A percentile compares a stretch with the other conserved stretches of the same genome.
phyloP scores from a whole-genome alignment of 2,797 vertebrate species.

The Crossoptilon crossoptilon region DNA sequence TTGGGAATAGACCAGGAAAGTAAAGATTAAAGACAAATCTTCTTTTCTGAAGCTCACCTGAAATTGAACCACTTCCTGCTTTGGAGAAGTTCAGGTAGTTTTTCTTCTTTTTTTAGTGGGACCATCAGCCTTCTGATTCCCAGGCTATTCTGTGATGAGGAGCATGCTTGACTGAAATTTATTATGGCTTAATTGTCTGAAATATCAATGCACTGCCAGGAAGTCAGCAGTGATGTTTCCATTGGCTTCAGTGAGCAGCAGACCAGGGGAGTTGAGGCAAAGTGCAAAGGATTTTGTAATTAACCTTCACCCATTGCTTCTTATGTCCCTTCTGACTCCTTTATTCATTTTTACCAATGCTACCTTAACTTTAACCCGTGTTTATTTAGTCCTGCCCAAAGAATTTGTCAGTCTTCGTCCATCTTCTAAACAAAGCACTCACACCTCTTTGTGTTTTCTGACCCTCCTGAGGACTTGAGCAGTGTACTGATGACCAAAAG shows the following conservation, averaged over 20 bases:
- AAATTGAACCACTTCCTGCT: background rate
- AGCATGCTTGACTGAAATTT: background rate
- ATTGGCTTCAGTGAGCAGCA: background rate
- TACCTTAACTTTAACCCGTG: background rate
- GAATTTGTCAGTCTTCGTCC: constrained; percentile 25
- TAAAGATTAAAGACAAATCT: background rate
- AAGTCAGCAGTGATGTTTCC: constrained; percentile 3
- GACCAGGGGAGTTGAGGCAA: background rate
- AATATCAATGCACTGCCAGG: background rate
- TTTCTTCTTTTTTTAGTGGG: background rate
- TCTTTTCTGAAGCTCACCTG: background rate
- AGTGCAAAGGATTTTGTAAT: constrained; percentile 7
- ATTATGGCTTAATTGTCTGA: background rate
- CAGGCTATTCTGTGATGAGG: background rate
- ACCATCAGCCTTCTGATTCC: background rate
- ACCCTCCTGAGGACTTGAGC: constrained; percentile 18
- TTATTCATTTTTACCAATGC: background rate
- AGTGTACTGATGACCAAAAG: background rate
- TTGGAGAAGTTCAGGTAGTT: background rate
- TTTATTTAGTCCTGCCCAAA: background rate
- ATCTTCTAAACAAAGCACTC: constrained; percentile 46
- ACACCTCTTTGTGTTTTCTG: constrained; percentile 48
- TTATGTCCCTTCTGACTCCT: background rate
- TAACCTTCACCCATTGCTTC: background rate
- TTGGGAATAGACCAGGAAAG: background rate